Conservation (phyloP, 2,113 vertebrate species). For the Coptodon bakossiorum region DNA sequence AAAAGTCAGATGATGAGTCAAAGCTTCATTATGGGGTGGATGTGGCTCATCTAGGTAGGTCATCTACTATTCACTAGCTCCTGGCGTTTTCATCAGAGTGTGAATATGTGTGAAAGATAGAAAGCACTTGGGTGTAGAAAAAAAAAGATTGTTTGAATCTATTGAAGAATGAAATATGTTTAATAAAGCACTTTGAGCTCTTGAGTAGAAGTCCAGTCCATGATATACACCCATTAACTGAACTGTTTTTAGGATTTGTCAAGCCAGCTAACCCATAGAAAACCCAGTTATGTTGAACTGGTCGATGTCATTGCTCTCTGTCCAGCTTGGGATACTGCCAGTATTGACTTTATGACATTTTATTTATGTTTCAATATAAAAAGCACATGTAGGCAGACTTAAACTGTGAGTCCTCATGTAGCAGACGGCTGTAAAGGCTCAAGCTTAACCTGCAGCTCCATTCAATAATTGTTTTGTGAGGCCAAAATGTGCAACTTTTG, state of each 20-base stretch:
- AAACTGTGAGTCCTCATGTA: not conserved
- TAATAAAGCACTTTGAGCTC: not conserved
- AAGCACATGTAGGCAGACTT: not conserved
- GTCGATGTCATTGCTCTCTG: not conserved
- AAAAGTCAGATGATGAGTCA: not conserved
- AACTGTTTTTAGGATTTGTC: not conserved
- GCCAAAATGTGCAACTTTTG: not conserved
- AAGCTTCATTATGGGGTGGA: not conserved
- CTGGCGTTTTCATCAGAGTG: not conserved
- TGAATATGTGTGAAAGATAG: not conserved
- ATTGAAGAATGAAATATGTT: not conserved
- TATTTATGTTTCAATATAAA: not conserved
- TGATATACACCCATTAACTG: not conserved
- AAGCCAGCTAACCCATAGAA: not conserved
- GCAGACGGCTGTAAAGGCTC: not conserved
- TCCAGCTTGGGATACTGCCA: not conserved
- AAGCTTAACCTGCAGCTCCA: not conserved
- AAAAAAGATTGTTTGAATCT: not conserved
- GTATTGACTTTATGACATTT: not conserved
- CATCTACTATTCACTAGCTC: not conserved
- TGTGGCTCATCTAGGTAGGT: not conserved
- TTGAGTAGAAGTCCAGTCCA: not conserved
- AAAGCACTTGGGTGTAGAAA: not conserved
- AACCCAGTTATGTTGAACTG: not conserved
- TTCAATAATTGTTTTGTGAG: not conserved